These are phyloP conservation scores for Elysia chlorotica DNA, from an alignment of 1,140 invertebrate species.

Conservation along the genomic window DNA sequence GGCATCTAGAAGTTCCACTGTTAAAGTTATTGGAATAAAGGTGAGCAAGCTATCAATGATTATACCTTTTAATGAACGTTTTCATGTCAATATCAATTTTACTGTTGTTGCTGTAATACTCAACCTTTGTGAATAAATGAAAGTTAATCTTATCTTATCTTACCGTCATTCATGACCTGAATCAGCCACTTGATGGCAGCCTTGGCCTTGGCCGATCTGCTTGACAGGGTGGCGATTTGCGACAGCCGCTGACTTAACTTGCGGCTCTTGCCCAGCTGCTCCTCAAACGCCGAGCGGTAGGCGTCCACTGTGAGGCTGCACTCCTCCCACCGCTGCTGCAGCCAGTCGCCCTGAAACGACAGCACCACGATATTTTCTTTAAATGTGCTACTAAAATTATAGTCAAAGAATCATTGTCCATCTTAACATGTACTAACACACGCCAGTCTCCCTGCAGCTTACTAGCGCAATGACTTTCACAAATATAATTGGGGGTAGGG, in stretches of 20 bases:
- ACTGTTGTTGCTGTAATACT: not conserved
- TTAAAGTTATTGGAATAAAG: not conserved
- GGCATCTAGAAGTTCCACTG: not conserved
- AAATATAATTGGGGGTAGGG: no score
- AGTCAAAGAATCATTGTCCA: no score
- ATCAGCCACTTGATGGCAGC: conserved; percentile 43
- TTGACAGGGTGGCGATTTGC: conserved; percentile 31
- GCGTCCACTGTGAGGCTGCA: conserved; percentile 51
- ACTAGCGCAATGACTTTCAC: no score
- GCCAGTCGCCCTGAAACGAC: no score
- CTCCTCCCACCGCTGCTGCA: conserved; percentile 44
- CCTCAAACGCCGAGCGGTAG: conserved; percentile 56
- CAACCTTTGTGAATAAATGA: not conserved
- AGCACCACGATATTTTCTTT: no score
- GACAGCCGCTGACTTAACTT: conserved; percentile 37
- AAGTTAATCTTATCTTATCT: not conserved
- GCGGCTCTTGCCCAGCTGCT: conserved; percentile 50
- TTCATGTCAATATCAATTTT: not conserved
- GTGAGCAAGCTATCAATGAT: not conserved
- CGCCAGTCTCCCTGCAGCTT: no score
- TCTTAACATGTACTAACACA: no score
- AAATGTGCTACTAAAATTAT: no score
- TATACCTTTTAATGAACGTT: not conserved
- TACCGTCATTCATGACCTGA: conserved; percentile 46
- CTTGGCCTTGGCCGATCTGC: conserved; percentile 39